Evolutionary conservation across 2,888 invertebrate species (phyloP).

Genomic region (Operophtera brumata): DNA sequence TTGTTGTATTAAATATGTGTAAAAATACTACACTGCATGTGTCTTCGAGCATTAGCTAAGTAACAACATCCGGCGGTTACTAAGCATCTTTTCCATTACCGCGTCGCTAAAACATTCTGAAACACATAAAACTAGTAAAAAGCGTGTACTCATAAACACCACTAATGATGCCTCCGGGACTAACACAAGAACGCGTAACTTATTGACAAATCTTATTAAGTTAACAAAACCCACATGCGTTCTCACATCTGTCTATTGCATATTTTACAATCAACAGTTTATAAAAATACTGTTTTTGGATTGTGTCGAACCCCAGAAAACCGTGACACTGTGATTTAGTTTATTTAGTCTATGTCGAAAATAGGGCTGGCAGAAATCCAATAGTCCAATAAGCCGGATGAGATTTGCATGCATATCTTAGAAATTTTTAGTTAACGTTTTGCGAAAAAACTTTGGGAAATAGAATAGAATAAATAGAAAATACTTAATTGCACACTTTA

Average conservation of each 20-base stretch:
- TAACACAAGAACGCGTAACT: conserved; percentile 65
- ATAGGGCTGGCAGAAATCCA: conserved; percentile 3
- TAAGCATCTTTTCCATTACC: not conserved
- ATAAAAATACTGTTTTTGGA: conserved; percentile 51
- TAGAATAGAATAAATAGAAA: no score
- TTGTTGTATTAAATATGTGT: no score
- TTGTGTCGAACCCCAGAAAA: conserved; percentile 49
- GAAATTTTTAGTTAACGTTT: no score
- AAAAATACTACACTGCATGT: no score
- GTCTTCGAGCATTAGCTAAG: no score
- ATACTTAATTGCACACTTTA: no score
- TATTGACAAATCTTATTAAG: conserved; percentile 74
- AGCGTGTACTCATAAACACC: conserved; percentile 56
- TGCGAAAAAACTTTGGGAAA: no score
- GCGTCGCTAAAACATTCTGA: conserved; percentile 5
- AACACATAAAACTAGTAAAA: conserved; percentile 39
- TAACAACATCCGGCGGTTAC: not conserved
- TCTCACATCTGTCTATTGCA: conserved; percentile 66
- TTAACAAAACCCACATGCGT: conserved; percentile 77
- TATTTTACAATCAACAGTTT: conserved; percentile 62
- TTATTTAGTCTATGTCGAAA: conserved; percentile 52
- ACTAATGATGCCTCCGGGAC: conserved; percentile 59
- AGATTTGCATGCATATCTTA: no score
- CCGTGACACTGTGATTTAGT: conserved; percentile 49
- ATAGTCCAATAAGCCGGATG: not conserved